These are phyloP conservation scores for Saccostrea echinata DNA, from an alignment of 1,140 invertebrate species.

Conservation along the genomic window DNA sequence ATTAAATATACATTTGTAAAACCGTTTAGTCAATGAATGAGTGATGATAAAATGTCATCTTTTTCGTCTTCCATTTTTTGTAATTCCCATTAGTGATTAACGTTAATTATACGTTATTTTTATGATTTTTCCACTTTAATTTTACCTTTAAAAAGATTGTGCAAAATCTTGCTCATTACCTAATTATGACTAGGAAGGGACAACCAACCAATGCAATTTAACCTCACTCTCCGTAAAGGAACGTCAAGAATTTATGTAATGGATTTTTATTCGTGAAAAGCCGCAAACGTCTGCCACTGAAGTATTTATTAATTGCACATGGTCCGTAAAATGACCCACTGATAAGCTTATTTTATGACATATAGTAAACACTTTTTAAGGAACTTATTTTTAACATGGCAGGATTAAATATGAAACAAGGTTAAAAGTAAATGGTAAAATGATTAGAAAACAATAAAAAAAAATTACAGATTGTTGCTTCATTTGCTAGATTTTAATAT, in stretches of 20 bases:
- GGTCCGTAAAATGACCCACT: background rate
- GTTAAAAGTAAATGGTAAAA: background rate
- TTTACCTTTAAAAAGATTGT: background rate
- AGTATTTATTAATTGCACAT: constrained; percentile 30
- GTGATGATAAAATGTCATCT: too few relatives aligned
- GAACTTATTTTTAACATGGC: background rate
- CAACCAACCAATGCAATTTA: background rate
- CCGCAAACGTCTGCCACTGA: constrained; percentile 1
- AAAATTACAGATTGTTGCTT: background rate
- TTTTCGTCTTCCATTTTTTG: too few relatives aligned
- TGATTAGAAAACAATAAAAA: background rate
- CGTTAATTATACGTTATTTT: too few relatives aligned
- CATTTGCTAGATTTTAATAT: background rate
- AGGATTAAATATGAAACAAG: background rate
- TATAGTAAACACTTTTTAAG: background rate
- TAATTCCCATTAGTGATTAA: too few relatives aligned
- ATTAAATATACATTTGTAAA: too few relatives aligned
- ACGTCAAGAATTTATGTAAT: constrained; percentile 2
- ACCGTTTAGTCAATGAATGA: too few relatives aligned
- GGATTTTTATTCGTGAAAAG: background rate
- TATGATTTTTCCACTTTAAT: too few relatives aligned
- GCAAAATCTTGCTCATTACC: background rate
- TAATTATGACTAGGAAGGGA: background rate
- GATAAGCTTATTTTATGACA: background rate
- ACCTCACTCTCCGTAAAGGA: background rate